Conservation (phyloP, 2,113 vertebrate species). For the Terrapene triunguis region DNA sequence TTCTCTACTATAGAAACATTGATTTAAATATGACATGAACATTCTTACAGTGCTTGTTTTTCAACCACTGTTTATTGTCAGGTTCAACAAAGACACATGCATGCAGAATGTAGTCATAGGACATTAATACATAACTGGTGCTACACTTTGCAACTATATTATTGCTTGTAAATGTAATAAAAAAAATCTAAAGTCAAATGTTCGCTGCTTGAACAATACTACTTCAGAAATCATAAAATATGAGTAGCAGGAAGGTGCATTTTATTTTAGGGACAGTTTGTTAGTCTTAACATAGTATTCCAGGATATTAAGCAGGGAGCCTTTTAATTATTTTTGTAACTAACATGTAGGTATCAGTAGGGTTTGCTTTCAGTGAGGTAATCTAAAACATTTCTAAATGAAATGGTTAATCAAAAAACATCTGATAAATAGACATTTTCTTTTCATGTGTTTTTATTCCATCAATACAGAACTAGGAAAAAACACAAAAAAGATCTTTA, state of each 20-base stretch:
- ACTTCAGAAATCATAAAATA: background rate
- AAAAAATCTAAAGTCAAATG: background rate
- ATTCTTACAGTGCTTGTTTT: background rate
- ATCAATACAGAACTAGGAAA: conserved; percentile 58
- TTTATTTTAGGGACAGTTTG: background rate
- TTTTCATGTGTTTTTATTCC: conserved; percentile 70
- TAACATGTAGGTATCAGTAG: background rate
- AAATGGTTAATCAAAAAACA: conserved; percentile 47
- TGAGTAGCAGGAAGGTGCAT: background rate
- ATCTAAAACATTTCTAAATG: conserved; percentile 13
- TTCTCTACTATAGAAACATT: background rate
- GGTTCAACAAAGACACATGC: background rate
- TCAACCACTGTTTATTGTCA: background rate
- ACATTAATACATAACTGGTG: background rate
- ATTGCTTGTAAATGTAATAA: background rate
- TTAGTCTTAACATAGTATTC: background rate
- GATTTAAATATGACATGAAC: background rate
- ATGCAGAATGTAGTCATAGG: background rate
- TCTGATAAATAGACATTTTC: conserved; percentile 36
- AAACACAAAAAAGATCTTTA: conserved; percentile 70
- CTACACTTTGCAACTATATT: background rate
- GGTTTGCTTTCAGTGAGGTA: conserved; percentile 10
- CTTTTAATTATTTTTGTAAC: background rate
- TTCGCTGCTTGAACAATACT: background rate
- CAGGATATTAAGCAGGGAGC: background rate